Evolutionary conservation across 2,113 vertebrate species (phyloP).

Genomic region (Neolamprologus longior): DNA sequence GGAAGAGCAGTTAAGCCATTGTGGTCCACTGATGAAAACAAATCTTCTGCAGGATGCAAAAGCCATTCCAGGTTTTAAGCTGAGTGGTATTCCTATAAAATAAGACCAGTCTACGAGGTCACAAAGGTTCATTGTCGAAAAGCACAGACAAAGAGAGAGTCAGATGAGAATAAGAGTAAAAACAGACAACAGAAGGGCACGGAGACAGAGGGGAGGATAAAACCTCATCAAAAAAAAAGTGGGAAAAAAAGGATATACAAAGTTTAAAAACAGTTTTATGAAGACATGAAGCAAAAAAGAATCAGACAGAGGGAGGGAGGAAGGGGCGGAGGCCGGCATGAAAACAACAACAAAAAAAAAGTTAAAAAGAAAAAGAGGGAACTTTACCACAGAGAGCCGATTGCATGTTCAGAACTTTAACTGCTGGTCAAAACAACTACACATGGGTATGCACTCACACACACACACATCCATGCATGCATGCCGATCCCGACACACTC

Average conservation of each 20-base stretch:
- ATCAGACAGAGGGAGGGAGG: constrained; percentile 7
- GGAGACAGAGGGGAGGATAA: constrained; percentile 1
- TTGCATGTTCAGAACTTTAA: constrained; percentile 58
- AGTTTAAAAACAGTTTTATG: constrained; percentile 62
- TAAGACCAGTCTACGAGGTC: constrained; percentile 20
- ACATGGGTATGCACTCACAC: background rate
- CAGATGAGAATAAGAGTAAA: constrained; percentile 5
- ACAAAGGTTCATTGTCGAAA: constrained; percentile 11
- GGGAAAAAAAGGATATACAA: constrained; percentile 41
- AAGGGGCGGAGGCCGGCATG: constrained; percentile 31
- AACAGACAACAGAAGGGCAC: constrained; percentile 10
- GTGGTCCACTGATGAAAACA: background rate
- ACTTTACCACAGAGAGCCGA: constrained; percentile 41
- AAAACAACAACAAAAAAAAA: constrained; percentile 44
- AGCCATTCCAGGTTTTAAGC: background rate
- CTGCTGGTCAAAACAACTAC: constrained; percentile 52
- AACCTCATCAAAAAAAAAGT: constrained; percentile 55
- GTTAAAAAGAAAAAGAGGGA: constrained; percentile 17
- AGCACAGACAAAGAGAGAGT: background rate
- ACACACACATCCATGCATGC: background rate
- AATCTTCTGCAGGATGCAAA: background rate
- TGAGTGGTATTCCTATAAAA: constrained; percentile 27
- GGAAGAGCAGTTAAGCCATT: background rate
- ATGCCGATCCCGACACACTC: background rate
- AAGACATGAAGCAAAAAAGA: constrained; percentile 42